Conservation (phyloP, 2,888 invertebrate genomes). For the Poecilus cupreus region DNA sequence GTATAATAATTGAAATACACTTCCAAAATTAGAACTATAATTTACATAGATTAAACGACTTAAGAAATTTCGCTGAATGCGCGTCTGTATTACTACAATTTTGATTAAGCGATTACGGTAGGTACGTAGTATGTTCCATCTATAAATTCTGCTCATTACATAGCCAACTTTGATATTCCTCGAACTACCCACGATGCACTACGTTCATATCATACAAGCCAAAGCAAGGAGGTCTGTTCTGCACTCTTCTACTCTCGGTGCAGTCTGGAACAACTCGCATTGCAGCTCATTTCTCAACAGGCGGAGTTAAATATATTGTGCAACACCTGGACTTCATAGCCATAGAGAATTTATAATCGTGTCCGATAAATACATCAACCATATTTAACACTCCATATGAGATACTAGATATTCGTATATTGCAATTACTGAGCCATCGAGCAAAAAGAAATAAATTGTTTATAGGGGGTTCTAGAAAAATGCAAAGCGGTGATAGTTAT, state of each 20-base stretch:
- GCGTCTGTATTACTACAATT: slow-evolving; percentile 39
- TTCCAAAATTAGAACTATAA: too few species aligned
- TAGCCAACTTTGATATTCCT: slow-evolving; percentile 14
- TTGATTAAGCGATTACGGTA: slow-evolving; percentile 52
- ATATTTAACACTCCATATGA: slow-evolving; percentile 5
- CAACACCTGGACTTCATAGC: slow-evolving; percentile 21
- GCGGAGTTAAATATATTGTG: slow-evolving; percentile 11
- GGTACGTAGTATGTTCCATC: slow-evolving; percentile 40
- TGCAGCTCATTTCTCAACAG: slow-evolving; percentile 18
- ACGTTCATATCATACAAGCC: too few species aligned
- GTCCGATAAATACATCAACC: slow-evolving; percentile 14
- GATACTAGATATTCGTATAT: neutral
- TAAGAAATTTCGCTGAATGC: neutral
- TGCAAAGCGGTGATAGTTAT: neutral
- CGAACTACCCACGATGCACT: slow-evolving; percentile 29
- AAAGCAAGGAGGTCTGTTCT: slow-evolving; percentile 15
- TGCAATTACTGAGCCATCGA: neutral
- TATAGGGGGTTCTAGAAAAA: neutral
- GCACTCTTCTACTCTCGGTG: slow-evolving; percentile 1
- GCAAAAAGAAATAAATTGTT: neutral
- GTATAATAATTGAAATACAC: too few species aligned
- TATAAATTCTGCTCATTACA: slow-evolving; percentile 52
- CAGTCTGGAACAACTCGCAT: slow-evolving; percentile 5
- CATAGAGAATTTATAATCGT: slow-evolving; percentile 16
- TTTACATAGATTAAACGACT: too few species aligned